Evolutionary conservation across 2,113 vertebrate species (phyloP).

Genomic region (Nansenia antarctica): DNA sequence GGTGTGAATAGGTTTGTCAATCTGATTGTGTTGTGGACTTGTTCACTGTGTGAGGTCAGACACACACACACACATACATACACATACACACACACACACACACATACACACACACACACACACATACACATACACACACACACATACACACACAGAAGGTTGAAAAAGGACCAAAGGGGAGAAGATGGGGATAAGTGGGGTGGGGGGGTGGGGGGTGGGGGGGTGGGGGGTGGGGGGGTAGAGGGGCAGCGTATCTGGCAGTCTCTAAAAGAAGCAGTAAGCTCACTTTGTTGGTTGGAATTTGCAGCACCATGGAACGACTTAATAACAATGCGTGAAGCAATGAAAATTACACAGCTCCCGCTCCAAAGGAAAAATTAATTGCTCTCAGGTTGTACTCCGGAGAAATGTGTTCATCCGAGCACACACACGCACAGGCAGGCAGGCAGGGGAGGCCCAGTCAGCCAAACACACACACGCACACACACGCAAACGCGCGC

Average conservation of each 20-base stretch:
- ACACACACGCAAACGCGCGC: neutral
- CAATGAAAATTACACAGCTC: slow-evolving; percentile 70
- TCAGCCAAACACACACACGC: slow-evolving; percentile 5
- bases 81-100: neutral
- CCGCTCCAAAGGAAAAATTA: slow-evolving; percentile 65
- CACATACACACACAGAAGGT: neutral
- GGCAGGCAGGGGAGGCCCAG: neutral
- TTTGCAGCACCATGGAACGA: slow-evolving; percentile 63
- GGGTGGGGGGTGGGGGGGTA: slow-evolving; percentile 3
- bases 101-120: too few relatives aligned
- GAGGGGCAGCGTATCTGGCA: slow-evolving; percentile 55
- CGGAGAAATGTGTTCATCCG: slow-evolving; percentile 51
- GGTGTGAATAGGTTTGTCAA: neutral
- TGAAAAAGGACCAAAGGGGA: neutral
- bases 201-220: slow-evolving; percentile 10
- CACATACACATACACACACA: neutral
- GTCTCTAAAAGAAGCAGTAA: slow-evolving; percentile 52
- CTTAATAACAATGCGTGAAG: slow-evolving; percentile 72
- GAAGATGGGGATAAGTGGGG: neutral
- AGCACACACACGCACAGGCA: neutral
- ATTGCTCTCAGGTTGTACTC: slow-evolving; percentile 69
- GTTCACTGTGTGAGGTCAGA: neutral
- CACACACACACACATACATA: neutral
- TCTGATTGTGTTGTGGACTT: neutral
- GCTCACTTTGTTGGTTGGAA: slow-evolving; percentile 66